Base-by-base conservation (phyloP, 1,140 invertebrate species). In the Ooceraea biroi region DNA sequence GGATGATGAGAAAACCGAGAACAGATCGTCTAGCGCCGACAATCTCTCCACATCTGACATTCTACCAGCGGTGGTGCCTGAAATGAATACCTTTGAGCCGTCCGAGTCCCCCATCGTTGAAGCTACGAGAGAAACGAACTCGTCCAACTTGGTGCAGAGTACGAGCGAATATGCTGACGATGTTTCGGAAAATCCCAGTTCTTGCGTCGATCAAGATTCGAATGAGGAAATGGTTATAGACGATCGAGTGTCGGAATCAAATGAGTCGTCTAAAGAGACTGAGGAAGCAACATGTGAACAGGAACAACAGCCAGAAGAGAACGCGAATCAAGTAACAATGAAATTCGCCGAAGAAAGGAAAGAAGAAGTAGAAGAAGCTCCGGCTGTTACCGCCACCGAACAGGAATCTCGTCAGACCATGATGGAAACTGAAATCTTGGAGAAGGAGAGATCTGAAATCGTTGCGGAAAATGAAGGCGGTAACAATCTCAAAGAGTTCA, bases 141-240 rank as follows among this genome's bases (percentile, higher is more conserved):
- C 55, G 60, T 71, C 86, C 69, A 85, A 78, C 19, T 52, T 85
- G 19, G 60, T 66, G 41, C 63, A 85, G 57, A 27, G 65, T 83
- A 77, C 48, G 22, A 84, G 50, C 11, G 78, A 88, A 12, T 84
- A 68, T 5, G 46, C 14, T 1, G 85, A 90, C 12, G 77, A 55
- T 57, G 27, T 74, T 17, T 80, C 44, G 19, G 86, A 91, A 68
- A 88, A 88, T 22, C 90, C 65, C 19, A 92, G 90, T 86, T 90
- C 91, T 68, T 90, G 82, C 12, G 30, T 77, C 14, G 91, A 92
- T 90, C 88, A 91, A 78, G 85, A 90, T 66, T 91, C 83, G 4
- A 92, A 88, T 74, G 87, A 88, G 8, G 73, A 89, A 8, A 91
- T 89, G 86, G 68, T 89, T 30, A 89, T 89, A 57, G 88, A 90